These are phyloP conservation scores for Poecilia velifera DNA, from an alignment of 2,797 vertebrate species.

Conservation along the genomic window DNA sequence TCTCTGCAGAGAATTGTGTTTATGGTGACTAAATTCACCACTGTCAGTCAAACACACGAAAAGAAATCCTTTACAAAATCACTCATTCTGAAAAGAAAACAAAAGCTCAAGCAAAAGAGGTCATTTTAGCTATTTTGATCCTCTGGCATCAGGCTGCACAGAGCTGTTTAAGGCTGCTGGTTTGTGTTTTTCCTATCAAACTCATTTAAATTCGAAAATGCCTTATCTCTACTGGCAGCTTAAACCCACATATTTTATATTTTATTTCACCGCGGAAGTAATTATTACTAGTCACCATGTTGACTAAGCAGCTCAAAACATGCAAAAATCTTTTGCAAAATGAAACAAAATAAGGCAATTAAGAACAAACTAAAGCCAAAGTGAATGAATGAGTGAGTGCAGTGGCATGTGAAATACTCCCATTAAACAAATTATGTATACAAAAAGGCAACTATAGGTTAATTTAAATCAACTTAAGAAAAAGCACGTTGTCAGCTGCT, in stretches of 20 bases:
- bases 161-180: neutral
- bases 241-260: neutral
- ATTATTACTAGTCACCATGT: neutral
- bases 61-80: neutral
- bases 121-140: neutral
- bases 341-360: neutral
- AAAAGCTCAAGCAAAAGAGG: neutral
- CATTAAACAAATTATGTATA: neutral
- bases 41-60: neutral
- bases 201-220: neutral
- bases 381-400: neutral
- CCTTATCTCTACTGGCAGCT: neutral
- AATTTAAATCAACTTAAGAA: neutral
- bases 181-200: neutral
- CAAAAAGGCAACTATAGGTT: neutral
- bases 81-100: neutral
- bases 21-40: neutral
- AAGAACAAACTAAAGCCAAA: neutral
- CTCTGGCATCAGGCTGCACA: neutral
- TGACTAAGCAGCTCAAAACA: neutral
- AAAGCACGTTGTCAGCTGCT: neutral
- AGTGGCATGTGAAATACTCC: neutral
- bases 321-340: neutral
- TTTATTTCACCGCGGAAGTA: neutral
- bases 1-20: slow-evolving; percentile 2